Base-by-base conservation (phyloP, 2,113 vertebrate genomes). In the Xyliphius kryptos region DNA sequence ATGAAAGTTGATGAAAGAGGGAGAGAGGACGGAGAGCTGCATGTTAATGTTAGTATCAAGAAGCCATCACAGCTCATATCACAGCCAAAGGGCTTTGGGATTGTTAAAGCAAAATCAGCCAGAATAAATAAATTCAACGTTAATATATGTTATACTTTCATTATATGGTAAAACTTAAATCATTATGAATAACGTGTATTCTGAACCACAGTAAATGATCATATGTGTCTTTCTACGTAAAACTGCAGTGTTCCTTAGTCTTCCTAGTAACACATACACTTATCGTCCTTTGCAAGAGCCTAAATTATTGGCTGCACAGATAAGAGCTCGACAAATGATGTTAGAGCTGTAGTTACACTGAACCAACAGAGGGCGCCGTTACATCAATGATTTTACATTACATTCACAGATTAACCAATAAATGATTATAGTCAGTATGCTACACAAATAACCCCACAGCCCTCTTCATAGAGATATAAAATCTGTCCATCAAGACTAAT, bases 31-130 rank as follows among this genome's bases (percentile, higher is more conserved):
- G 65, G 70, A 81, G 66, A 83, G 80, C 82, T 80, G 66, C 75
- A 71, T 78, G 81, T 85, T 85, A 84, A 67, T 74, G 82, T 88
- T 85, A 85, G 84, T 85, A 80, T 60, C 73, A 82, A 61, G 66
- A 80, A 82, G 80, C 75, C 78, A 81, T 83, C 81, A 77, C 76
- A 81, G 76, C 77, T 77, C 67, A 70, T 4, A 61, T 72, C 38
- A 69, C 17, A 38, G 72, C 72, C 69, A 72, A 70, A 67, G 50
- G 62, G 32, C 46, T 67, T 69, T 14, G 56, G 60, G 56, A 65
- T 17, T 32, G 49, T 69, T 75, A 81, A 70, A 75, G 80, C 77
- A 80, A 81, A 78, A 70, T 48, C 67, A 81, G 74, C 59, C 12
- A 53, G 9, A 58, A 43, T 9, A 8, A 56, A 2, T 6, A 64